These are phyloP conservation scores for Pristionchus japonicus DNA, from an alignment of 2,888 invertebrate genomes.

Conservation along the genomic window DNA sequence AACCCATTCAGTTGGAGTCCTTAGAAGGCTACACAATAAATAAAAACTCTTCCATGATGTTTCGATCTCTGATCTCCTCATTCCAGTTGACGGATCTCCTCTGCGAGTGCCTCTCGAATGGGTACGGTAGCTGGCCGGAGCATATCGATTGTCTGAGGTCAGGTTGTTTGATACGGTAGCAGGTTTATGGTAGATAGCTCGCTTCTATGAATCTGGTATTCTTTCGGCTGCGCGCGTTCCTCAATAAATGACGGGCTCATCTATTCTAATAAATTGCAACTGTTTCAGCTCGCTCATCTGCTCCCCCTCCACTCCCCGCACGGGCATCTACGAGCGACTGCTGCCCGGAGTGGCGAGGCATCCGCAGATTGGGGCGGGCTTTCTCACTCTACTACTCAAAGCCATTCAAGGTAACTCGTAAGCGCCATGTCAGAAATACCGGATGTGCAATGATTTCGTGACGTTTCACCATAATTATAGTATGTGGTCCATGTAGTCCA, in stretches of 20 bases:
- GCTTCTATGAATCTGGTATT: not conserved
- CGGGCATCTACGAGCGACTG: conserved; percentile 35
- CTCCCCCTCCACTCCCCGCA: not conserved
- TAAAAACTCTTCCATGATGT: not conserved
- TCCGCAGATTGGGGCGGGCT: conserved; percentile 6
- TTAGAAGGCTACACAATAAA: too few relatives aligned
- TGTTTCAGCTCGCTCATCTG: not conserved
- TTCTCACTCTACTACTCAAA: too few relatives aligned
- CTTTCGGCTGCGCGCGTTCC: not conserved
- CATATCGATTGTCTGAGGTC: conserved; percentile 19
- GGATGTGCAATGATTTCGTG: too few relatives aligned
- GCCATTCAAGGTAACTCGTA: too few relatives aligned
- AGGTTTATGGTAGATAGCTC: not conserved
- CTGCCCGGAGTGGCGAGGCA: conserved; percentile 2
- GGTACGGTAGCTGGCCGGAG: conserved; percentile 25
- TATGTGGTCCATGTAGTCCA: too few relatives aligned
- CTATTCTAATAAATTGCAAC: not conserved
- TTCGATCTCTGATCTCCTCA: not conserved
- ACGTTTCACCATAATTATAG: too few relatives aligned
- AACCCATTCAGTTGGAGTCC: too few relatives aligned
- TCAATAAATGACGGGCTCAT: not conserved
- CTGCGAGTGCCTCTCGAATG: conserved; percentile 31
- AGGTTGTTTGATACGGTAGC: not conserved
- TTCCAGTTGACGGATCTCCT: conserved; percentile 37
- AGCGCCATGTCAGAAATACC: too few relatives aligned